These are phyloP conservation scores for Sebastiscus tertius DNA, from an alignment of 2,797 vertebrate species.

Conservation along the genomic window DNA sequence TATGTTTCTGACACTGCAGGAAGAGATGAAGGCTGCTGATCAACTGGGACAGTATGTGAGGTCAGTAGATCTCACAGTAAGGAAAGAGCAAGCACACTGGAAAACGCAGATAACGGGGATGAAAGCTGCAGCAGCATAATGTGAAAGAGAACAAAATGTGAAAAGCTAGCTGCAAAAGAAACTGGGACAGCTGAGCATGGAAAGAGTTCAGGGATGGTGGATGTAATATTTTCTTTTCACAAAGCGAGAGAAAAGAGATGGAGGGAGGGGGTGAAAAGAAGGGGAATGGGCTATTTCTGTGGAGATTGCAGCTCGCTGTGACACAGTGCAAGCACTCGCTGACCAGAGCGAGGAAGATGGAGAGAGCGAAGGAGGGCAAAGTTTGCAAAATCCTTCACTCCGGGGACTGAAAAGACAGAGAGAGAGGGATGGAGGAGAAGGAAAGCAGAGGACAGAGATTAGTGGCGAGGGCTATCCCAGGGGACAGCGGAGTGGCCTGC, in stretches of 20 bases:
- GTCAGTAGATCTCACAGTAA: constrained; percentile 8
- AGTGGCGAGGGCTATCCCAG: constrained; percentile 60
- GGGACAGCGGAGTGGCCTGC: constrained; percentile 68
- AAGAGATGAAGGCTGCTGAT: background rate
- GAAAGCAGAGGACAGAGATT: constrained; percentile 67
- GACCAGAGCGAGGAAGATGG: constrained; percentile 43
- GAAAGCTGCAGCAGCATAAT: constrained; percentile 28
- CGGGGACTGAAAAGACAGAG: constrained; percentile 29
- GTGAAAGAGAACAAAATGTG: constrained; percentile 28
- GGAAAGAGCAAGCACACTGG: background rate
- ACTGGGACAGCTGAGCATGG: constrained; percentile 54
- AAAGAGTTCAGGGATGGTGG: constrained; percentile 43
- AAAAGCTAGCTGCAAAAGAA: constrained; percentile 38
- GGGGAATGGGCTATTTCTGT: constrained; percentile 29
- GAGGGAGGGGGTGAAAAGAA: constrained; percentile 7
- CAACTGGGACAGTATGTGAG: background rate
- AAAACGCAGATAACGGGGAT: constrained; percentile 3
- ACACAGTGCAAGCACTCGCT: constrained; percentile 23
- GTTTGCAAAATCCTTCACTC: constrained; percentile 62
- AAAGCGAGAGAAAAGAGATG: constrained; percentile 1
- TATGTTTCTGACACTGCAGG: background rate
- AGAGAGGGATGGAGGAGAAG: constrained; percentile 37
- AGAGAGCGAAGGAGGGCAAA: constrained; percentile 50
- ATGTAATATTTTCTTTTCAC: constrained; percentile 52
- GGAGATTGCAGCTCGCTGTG: constrained; percentile 45